These are phyloP conservation scores for Eira barbara DNA, from an alignment of 2,113 vertebrate species.

Conservation along the genomic window DNA sequence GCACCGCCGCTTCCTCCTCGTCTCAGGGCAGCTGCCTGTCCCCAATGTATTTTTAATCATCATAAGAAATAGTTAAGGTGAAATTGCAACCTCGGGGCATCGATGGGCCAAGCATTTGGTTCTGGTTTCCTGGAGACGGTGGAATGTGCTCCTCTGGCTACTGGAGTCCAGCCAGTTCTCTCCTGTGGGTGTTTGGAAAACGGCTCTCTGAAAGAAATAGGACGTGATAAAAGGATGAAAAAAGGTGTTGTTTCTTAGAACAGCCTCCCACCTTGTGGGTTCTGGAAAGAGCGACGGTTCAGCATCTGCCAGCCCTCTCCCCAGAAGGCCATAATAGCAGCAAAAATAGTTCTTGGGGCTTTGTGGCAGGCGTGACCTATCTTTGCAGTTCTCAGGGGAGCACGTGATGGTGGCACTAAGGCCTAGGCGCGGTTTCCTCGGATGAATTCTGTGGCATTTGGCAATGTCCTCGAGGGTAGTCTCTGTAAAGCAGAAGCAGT, in stretches of 20 bases:
- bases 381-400: background rate
- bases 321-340: background rate
- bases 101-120: background rate
- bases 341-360: background rate
- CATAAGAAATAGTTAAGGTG: background rate
- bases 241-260: background rate
- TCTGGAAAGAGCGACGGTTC: background rate
- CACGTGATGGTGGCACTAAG: rapidly evolving
- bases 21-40: background rate
- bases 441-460: background rate
- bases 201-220: background rate
- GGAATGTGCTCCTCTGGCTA: background rate
- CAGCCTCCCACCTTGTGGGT: background rate
- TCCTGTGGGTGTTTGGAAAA: background rate
- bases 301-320: background rate
- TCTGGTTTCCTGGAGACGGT: background rate
- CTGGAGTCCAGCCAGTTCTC: background rate
- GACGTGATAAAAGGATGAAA: background rate
- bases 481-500: rapidly evolving
- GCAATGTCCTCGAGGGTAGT: background rate
- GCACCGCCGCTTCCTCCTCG: background rate
- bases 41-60: background rate
- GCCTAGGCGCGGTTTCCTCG: background rate
- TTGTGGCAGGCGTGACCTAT: background rate
- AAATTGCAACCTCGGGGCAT: background rate